Conservation (phyloP, 2,888 invertebrate genomes). For the Oscheius onirici region DNA sequence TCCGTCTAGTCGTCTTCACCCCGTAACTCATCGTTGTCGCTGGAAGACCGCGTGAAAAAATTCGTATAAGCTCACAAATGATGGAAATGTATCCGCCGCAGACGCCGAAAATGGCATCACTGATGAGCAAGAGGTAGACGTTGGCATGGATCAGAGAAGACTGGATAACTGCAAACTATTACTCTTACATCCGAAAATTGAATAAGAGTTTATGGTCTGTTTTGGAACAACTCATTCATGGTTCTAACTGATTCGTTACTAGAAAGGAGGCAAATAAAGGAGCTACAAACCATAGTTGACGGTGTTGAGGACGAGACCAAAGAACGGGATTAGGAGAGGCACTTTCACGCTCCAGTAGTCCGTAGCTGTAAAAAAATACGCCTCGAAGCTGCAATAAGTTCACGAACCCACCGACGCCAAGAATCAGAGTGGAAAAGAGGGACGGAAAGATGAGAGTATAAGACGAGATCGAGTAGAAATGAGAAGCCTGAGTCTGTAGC, state of each 20-base stretch:
- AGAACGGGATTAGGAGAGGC: conserved; percentile 72
- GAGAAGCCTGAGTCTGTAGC: conserved; percentile 71
- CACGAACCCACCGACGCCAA: conserved; percentile 67
- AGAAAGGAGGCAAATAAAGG: too few relatives aligned
- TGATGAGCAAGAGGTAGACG: conserved; percentile 70
- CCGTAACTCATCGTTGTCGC: conserved; percentile 72
- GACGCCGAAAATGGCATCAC: conserved; percentile 72
- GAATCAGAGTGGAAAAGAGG: conserved; percentile 70
- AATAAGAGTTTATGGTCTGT: too few relatives aligned
- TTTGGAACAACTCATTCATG: too few relatives aligned
- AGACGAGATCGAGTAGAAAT: conserved; percentile 71
- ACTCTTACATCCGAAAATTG: too few relatives aligned
- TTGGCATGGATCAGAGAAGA: conserved; percentile 65
- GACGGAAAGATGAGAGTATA: conserved; percentile 71
- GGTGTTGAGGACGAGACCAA: conserved; percentile 69
- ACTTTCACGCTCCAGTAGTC: conserved; percentile 72
- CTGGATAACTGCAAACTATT: conserved; percentile 66
- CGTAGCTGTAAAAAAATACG: conserved; percentile 57
- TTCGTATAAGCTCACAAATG: conserved; percentile 62
- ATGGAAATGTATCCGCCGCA: conserved; percentile 72
- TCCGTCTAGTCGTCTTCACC: conserved; percentile 68
- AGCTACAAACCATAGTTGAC: conserved; percentile 65
- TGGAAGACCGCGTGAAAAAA: too few relatives aligned
- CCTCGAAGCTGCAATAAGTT: not conserved
- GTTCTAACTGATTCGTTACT: too few relatives aligned